phyloP scores from a whole-genome alignment of 2,888 invertebrate genomes.

The Myathropa florea region DNA sequence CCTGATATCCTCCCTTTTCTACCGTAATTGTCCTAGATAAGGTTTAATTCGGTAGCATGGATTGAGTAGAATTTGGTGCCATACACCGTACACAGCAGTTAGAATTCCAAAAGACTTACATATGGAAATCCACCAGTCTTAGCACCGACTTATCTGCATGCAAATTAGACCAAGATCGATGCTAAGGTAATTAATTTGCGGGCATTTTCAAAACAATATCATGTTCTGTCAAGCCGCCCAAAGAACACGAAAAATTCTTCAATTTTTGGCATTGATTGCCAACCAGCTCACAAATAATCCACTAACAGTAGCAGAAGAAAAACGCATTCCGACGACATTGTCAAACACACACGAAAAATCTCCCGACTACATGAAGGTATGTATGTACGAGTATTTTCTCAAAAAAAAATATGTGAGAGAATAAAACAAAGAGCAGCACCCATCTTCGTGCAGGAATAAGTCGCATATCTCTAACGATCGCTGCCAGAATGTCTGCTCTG shows the following conservation, averaged over 20 bases:
- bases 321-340: constrained; percentile 29
- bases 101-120: not conserved
- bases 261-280: not conserved
- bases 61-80: no score
- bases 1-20: no score
- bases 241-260: not conserved
- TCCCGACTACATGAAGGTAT: constrained; percentile 25
- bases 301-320: constrained; percentile 16
- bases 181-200: constrained; percentile 58
- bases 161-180: constrained; percentile 51
- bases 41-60: no score
- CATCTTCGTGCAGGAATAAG: constrained; percentile 56
- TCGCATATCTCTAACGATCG: constrained; percentile 63
- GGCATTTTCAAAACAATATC: not conserved
- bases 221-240: not conserved
- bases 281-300: constrained; percentile 6
- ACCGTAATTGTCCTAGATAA: no score
- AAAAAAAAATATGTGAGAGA: constrained; percentile 5
- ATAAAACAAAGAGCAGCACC: not conserved
- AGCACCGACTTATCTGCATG: constrained; percentile 29
- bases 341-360: constrained; percentile 44
- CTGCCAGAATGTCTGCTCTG: constrained; percentile 70
- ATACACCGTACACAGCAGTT: no score
- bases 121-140: not conserved
- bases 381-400: not conserved